Evolutionary conservation across 2,888 invertebrate species (phyloP).

Genomic region (Hirtodrosophila histrioides): DNA sequence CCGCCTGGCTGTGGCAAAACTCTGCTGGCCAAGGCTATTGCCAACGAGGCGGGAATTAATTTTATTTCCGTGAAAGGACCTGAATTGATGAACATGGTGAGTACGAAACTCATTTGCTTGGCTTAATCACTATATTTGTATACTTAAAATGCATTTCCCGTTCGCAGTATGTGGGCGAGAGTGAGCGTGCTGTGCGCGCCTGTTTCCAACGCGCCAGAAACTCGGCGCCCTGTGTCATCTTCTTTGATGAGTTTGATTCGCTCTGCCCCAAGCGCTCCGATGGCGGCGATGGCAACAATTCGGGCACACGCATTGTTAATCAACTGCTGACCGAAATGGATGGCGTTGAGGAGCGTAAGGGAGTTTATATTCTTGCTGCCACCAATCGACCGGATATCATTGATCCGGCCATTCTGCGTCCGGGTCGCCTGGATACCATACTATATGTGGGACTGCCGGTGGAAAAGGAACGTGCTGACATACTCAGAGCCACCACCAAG

Average conservation of each 20-base stretch:
- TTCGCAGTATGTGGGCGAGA: constrained; percentile 97
- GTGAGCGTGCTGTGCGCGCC: constrained; percentile 97
- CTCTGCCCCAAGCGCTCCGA: constrained; percentile 95
- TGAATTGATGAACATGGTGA: constrained; percentile 97
- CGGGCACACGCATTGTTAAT: constrained; percentile 95
- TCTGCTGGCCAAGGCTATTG: constrained; percentile 97
- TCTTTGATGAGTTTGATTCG: constrained; percentile 99
- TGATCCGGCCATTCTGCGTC: constrained; percentile 95
- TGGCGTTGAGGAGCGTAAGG: constrained; percentile 94
- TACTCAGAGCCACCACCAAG: constrained; percentile 94
- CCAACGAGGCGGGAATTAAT: constrained; percentile 99
- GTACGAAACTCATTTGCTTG: constrained; percentile 20
- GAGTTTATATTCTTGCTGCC: constrained; percentile 97
- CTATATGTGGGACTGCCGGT: constrained; percentile 95
- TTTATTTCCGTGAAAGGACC: constrained; percentile 99
- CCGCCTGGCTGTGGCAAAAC: constrained; percentile 99
- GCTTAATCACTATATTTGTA: background rate
- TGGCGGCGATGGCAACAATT: constrained; percentile 88
- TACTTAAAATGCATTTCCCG: background rate
- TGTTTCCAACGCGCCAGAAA: constrained; percentile 97
- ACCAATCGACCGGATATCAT: constrained; percentile 98
- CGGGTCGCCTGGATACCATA: constrained; percentile 94
- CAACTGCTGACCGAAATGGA: constrained; percentile 99
- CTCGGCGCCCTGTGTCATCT: constrained; percentile 98
- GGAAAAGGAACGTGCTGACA: constrained; percentile 92